phyloP scores from a whole-genome alignment of 2,888 invertebrate species.

The Boloria selene region DNA sequence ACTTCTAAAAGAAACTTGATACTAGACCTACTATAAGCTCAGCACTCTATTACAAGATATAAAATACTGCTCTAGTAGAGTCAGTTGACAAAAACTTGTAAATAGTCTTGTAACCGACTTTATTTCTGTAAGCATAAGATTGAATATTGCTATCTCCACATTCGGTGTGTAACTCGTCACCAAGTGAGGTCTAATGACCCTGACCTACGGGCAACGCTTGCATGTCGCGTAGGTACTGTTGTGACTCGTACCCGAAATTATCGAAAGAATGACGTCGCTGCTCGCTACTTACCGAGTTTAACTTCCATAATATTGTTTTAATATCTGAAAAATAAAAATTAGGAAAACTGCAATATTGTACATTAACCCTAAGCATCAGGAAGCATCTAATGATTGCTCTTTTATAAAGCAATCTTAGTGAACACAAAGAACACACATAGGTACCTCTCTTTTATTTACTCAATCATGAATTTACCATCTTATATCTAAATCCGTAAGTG shows the following conservation, averaged over 20 bases:
- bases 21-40: not conserved
- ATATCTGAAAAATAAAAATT: not conserved
- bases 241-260: slow-evolving; percentile 8
- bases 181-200: slow-evolving; percentile 34
- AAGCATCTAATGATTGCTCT: too few species aligned
- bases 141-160: not conserved
- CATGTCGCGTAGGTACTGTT: slow-evolving; percentile 26
- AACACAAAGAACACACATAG: too few species aligned
- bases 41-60: not conserved
- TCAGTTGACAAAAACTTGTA: not conserved
- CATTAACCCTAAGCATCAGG: too few species aligned
- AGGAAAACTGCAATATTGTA: not conserved
- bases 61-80: not conserved
- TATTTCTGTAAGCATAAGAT: not conserved
- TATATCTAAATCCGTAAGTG: too few species aligned
- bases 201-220: slow-evolving; percentile 31
- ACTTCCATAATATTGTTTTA: not conserved
- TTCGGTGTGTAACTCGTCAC: slow-evolving; percentile 14
- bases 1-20: not conserved
- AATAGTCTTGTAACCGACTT: not conserved
- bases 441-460: too few species aligned
- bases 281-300: not conserved
- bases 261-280: slow-evolving; percentile 4
- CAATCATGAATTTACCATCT: too few species aligned
- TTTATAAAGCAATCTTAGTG: too few species aligned